Base-by-base conservation (phyloP, 2,888 invertebrate genomes). In the Glomeris marginata region DNA sequence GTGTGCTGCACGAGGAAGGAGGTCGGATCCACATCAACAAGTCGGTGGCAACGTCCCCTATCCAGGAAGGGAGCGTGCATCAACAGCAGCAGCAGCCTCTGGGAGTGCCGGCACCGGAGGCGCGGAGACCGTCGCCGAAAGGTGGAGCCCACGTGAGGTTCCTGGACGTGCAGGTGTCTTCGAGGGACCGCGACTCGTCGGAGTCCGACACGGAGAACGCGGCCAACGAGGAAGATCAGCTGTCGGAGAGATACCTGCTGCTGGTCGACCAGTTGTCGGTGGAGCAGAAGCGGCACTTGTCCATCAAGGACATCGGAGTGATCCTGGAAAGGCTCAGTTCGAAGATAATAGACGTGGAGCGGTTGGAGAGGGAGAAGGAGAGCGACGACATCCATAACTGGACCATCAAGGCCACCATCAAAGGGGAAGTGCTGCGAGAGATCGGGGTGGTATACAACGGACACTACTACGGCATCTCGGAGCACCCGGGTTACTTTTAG, bases 361-460 rank as follows among this genome's bases (percentile, higher is more conserved):
- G 87, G 58, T 73, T 91, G 59, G 88, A 90, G 68, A 77, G 91
- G 52, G 90, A 91, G 68, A 84, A 83, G 60, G 90, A 90, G 69
- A 85, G 85, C 67, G 86, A 86, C 69, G 88, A 90, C 69, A 87
- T 87, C 67, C 87, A 87, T 75, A 88, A 90, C 71, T 91, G 91
- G 91, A 90, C 90, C 69, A 91, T 91, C 72, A 90, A 88, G 71
- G 91, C 91, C 62, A 85, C 88, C 61, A 90, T 91, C 65, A 76
- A 87, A 55, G 91, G 91, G 47, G 88, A 90, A 69, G 84, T 86
- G 61, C 72, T 91, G 62, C 76, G 88, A 52, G 90, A 91, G 69
- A 74, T 91, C 56, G 91, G 91, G 56, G 86, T 91, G 60, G 86
- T 91, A 66, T 91, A 91, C 72, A 88, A 90, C 71, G 88, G 88